Evolutionary conservation across 2,797 vertebrate species (phyloP).

Genomic region (Lindbergichthys nudifrons): DNA sequence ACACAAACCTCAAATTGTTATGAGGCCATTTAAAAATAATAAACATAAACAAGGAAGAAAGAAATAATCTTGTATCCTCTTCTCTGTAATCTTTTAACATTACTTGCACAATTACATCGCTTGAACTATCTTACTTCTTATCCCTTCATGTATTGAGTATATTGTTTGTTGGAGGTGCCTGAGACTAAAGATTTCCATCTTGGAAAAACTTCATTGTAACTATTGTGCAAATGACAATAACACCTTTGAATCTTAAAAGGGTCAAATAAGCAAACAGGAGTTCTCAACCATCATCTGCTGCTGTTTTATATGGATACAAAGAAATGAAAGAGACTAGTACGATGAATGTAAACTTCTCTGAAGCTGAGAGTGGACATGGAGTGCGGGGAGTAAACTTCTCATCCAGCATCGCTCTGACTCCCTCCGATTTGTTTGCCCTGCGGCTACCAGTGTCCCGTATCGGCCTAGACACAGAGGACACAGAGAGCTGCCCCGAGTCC

Average conservation of each 20-base stretch:
- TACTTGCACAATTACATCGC: too few species aligned
- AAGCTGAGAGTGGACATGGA: slow-evolving; percentile 11
- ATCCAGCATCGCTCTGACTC: slow-evolving; percentile 60
- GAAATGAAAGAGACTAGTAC: neutral
- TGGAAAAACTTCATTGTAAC: too few species aligned
- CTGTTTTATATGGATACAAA: neutral
- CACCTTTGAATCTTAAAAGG: too few species aligned
- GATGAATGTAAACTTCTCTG: neutral
- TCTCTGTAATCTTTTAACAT: too few species aligned
- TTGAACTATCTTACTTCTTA: too few species aligned
- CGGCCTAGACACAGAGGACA: slow-evolving; percentile 60
- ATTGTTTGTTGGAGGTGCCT: too few species aligned
- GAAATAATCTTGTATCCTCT: neutral
- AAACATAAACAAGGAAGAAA: neutral
- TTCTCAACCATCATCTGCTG: neutral
- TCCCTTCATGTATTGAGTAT: too few species aligned
- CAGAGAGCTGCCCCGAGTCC: slow-evolving; percentile 50
- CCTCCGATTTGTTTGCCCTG: slow-evolving; percentile 73
- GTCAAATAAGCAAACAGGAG: rapidly evolving
- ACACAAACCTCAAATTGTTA: neutral
- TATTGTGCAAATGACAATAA: too few species aligned
- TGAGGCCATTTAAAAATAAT: neutral
- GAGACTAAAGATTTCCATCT: too few species aligned
- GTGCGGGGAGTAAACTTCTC: slow-evolving; percentile 59
- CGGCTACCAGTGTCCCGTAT: slow-evolving; percentile 63